Percentiles rank a stretch among this genome's conserved stretches.
phyloP scores from a whole-genome alignment of 1,140 invertebrate genomes.

The Atta cephalotes region DNA sequence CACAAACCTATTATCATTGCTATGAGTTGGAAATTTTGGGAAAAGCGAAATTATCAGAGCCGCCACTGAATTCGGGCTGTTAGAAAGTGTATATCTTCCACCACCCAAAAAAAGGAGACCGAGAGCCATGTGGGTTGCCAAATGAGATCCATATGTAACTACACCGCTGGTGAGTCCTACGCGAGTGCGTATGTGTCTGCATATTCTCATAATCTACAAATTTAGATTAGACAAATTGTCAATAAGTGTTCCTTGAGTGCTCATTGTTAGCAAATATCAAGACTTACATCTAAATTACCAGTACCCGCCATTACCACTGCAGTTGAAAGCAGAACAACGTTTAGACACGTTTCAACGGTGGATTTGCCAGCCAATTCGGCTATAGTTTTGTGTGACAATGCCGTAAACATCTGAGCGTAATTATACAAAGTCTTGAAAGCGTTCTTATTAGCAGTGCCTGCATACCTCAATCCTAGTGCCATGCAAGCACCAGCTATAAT shows the following conservation, averaged over 20 bases:
- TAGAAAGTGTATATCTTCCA: constrained; percentile 94
- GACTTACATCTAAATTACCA: constrained; percentile 93
- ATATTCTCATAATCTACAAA: constrained; percentile 89
- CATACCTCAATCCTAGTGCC: constrained; percentile 97
- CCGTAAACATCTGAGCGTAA: constrained; percentile 90
- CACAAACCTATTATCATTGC: constrained; percentile 95
- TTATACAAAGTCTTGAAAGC: constrained; percentile 92
- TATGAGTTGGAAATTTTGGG: constrained; percentile 98
- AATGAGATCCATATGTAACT: constrained; percentile 96
- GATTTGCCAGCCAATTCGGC: constrained; percentile 95
- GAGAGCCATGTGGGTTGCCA: constrained; percentile 97
- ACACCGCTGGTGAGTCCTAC: constrained; percentile 88
- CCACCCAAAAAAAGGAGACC: constrained; percentile 98
- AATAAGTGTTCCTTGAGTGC: neutral
- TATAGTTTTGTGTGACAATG: constrained; percentile 89
- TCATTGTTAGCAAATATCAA: neutral
- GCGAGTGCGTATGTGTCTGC: constrained; percentile 93
- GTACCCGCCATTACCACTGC: constrained; percentile 97
- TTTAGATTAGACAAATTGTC: constrained; percentile 1
- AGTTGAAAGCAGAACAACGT: constrained; percentile 93
- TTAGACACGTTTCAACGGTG: constrained; percentile 96
- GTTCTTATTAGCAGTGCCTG: constrained; percentile 94
- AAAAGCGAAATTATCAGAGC: constrained; percentile 97
- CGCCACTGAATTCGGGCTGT: constrained; percentile 93
- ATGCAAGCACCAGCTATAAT: constrained; percentile 97